Conservation (phyloP, 2,797 vertebrate species). For the Aulostomus chinensis region DNA sequence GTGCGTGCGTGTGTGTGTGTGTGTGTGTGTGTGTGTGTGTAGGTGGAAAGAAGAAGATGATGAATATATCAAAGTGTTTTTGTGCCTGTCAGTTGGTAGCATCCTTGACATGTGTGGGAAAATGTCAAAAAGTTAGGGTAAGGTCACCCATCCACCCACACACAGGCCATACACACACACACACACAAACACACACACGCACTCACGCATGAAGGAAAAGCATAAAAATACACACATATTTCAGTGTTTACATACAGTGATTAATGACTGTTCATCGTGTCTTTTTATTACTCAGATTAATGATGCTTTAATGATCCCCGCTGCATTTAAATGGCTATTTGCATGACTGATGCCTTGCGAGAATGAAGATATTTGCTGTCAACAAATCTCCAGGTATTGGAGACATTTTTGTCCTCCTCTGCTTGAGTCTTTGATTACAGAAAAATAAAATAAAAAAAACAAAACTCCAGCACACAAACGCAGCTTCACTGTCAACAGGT, state of each 20-base stretch:
- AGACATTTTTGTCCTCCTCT: conserved; percentile 30
- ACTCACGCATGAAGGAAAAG: conserved; percentile 4
- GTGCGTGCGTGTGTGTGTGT: conserved; percentile 62
- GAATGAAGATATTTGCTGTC: conserved; percentile 68
- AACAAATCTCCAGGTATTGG: conserved; percentile 10
- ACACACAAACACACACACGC: conserved; percentile 4
- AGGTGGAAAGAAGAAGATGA: conserved; percentile 50
- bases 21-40: conserved; percentile 51
- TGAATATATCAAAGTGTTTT: conserved; percentile 53
- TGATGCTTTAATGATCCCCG: conserved; percentile 42
- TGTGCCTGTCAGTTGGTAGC: conserved; percentile 40
- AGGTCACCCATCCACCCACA: conserved; percentile 42
- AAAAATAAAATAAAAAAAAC: conserved; percentile 17
- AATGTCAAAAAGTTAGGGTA: conserved; percentile 53
- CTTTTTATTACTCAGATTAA: conserved; percentile 46
- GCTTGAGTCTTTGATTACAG: conserved; percentile 32
- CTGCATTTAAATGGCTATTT: conserved; percentile 50
- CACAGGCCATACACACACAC: conserved; percentile 18
- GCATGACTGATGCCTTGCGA: conserved; percentile 38
- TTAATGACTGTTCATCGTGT: conserved; percentile 34
- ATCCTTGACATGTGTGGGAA: conserved; percentile 69
- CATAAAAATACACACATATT: conserved; percentile 18
- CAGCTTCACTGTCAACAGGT: conserved; percentile 27
- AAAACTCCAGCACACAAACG: conserved; percentile 2
- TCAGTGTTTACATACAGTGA: conserved; percentile 30